Percentiles rank a stretch among this genome's conserved stretches.
Conservation (phyloP, 1,140 invertebrate species). For the Hylaeus anthracinus region DNA sequence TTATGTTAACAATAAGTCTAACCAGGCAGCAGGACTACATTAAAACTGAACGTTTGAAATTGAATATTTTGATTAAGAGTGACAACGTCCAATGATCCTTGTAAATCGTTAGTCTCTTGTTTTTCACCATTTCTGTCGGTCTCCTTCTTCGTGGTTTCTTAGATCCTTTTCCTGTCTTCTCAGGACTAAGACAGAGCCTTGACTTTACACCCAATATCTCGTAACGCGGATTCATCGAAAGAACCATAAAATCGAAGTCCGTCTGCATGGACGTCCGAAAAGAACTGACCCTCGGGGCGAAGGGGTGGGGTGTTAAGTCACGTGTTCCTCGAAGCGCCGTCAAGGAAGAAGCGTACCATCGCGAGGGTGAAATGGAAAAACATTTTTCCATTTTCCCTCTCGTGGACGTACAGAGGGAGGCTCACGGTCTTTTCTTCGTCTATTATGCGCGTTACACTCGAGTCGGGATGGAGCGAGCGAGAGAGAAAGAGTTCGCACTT, state of each 20-base stretch:
- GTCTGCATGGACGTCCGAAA: conserved; percentile 6
- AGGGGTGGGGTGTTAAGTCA: neutral
- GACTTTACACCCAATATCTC: neutral
- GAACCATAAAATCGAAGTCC: conserved; percentile 1
- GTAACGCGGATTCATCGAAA: too few species aligned
- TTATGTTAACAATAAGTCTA: too few species aligned
- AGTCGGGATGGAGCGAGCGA: conserved; percentile 21
- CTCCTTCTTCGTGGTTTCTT: too few species aligned
- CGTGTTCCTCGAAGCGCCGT: neutral
- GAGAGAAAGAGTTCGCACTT: conserved; percentile 52
- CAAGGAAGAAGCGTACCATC: neutral
- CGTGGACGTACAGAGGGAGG: conserved; percentile 14
- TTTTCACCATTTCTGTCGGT: too few species aligned
- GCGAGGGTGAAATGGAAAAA: conserved; percentile 51
- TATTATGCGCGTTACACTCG: conserved; percentile 60
- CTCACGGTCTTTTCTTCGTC: conserved; percentile 44
- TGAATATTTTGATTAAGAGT: too few species aligned
- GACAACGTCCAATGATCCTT: too few species aligned
- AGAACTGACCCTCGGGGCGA: conserved; percentile 1
- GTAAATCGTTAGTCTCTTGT: too few species aligned
- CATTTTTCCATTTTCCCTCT: conserved; percentile 60
- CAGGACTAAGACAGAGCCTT: too few species aligned
- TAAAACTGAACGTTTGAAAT: too few species aligned
- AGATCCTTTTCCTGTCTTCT: too few species aligned
- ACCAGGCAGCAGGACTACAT: too few species aligned